phyloP scores from a whole-genome alignment of 2,113 vertebrate genomes.

The Tursiops truncatus region DNA sequence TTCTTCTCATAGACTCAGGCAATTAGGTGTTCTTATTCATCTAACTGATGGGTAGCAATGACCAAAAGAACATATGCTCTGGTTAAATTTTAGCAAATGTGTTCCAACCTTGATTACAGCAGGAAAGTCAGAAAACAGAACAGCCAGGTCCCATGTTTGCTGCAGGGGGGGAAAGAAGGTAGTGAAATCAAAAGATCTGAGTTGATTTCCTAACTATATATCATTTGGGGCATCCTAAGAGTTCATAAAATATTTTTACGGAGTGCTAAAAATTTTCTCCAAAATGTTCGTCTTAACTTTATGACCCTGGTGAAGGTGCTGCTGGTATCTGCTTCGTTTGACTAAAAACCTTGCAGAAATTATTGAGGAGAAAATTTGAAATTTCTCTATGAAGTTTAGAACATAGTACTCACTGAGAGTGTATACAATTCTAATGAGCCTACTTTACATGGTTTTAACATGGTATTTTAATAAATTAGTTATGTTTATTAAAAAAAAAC shows the following conservation, averaged over 20 bases:
- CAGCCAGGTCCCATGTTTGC: too few relatives aligned
- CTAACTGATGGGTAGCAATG: neutral
- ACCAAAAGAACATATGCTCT: accelerated
- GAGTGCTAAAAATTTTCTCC: neutral
- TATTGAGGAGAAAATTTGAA: neutral
- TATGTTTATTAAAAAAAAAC: neutral
- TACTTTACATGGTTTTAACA: neutral
- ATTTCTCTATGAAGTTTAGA: neutral
- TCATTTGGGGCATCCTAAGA: neutral
- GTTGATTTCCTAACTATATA: neutral
- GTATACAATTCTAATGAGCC: neutral
- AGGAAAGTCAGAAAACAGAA: neutral
- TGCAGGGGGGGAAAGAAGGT: accelerated
- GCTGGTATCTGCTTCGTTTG: neutral
- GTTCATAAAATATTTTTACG: neutral
- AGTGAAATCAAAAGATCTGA: too few relatives aligned
- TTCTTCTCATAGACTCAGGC: neutral
- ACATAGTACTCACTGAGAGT: accelerated
- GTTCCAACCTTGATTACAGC: accelerated
- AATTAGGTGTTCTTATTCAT: too few relatives aligned
- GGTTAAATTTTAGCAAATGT: neutral
- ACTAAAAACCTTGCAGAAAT: neutral
- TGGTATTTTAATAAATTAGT: neutral
- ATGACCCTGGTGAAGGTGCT: neutral
- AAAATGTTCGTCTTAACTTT: neutral